Evolutionary conservation across 2,797 vertebrate species (phyloP), one percentile per base, ranked within the genome.

Genomic region (Gambelia wislizenii): DNA sequence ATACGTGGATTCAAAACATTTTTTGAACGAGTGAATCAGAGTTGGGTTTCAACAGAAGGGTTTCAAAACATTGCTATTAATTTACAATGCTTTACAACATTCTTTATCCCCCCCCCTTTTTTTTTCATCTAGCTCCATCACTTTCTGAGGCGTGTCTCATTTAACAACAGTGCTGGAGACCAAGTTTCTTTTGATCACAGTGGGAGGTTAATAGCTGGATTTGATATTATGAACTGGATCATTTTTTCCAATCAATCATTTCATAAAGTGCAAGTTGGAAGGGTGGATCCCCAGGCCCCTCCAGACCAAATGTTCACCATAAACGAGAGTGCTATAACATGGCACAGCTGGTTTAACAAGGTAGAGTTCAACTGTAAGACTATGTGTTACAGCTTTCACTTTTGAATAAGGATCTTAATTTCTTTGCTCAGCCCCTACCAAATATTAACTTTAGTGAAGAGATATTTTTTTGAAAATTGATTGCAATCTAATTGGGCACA

Each of bases 181-280:
- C 44, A 64, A 13, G 20, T 85, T 61, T 76, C 74, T 27, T 85
- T 85, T 12, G 36, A 61, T 42, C 4, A 61, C 13, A 85, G 61
- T n/a, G 72, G 39, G 27, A 54, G 76, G 42, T 30, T 85, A 44
- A 56, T 44, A 33, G 14, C 27, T 47, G 39, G 72, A 59, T 61
- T 76, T 18, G 72, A 85, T 85, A 18, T 85, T 47, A n/a, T 76
- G 14, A 85, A 85, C 39, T 85, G 84, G 84, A 30, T 61, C 18
- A 33, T 22, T n/a, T 85, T n/a, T 9, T 12, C 84, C 33, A 85
- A 85, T 54, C 72, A 85, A 47, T 76, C 84, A 10, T 76, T 76
- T 39, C n/a, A 33, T 61, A 42, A 16, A 76, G 54, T 76, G 39
- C 76, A 61, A 44, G 27, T 85, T 61, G 84, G 72, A 22, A 76